Conservation (phyloP, 2,888 invertebrate species). For the Lomographa bimaculata region DNA sequence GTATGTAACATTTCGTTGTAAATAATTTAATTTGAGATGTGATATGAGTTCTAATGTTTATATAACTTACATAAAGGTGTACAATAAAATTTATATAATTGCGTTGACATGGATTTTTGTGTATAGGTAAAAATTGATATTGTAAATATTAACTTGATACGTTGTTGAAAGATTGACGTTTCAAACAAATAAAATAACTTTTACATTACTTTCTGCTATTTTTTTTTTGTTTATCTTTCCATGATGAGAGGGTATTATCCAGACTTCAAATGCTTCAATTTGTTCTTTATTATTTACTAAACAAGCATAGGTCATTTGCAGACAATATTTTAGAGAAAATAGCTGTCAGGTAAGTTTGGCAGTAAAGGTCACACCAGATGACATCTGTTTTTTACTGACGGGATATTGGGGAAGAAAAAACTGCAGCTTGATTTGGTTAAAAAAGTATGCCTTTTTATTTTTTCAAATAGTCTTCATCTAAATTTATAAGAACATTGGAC, state of each 20-base stretch:
- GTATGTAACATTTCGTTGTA: constrained; percentile 58
- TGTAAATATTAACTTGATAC: constrained; percentile 75
- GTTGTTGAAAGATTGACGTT: constrained; percentile 79
- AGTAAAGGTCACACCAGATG: too few species aligned
- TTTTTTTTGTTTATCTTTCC: constrained; percentile 10
- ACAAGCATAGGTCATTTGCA: too few species aligned
- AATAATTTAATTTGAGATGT: constrained; percentile 71
- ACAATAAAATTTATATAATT: constrained; percentile 77
- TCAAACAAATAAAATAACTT: constrained; percentile 80
- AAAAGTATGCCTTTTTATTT: constrained; percentile 83
- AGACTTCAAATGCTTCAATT: too few species aligned
- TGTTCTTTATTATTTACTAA: too few species aligned
- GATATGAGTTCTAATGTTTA: constrained; percentile 76
- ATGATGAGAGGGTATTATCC: background rate
- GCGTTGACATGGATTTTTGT: constrained; percentile 75
- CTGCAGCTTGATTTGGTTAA: constrained; percentile 75
- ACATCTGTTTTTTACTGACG: too few species aligned
- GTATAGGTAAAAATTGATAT: constrained; percentile 73
- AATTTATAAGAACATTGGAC: constrained; percentile 84
- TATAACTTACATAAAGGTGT: constrained; percentile 70
- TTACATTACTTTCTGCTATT: constrained; percentile 56
- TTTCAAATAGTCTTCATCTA: constrained; percentile 84
- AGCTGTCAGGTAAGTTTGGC: too few species aligned
- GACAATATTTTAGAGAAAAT: too few species aligned
- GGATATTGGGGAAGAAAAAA: too few species aligned